These are phyloP conservation scores for Oscheius myriophilus DNA, from an alignment of 2,888 invertebrate species.

Conservation along the genomic window DNA sequence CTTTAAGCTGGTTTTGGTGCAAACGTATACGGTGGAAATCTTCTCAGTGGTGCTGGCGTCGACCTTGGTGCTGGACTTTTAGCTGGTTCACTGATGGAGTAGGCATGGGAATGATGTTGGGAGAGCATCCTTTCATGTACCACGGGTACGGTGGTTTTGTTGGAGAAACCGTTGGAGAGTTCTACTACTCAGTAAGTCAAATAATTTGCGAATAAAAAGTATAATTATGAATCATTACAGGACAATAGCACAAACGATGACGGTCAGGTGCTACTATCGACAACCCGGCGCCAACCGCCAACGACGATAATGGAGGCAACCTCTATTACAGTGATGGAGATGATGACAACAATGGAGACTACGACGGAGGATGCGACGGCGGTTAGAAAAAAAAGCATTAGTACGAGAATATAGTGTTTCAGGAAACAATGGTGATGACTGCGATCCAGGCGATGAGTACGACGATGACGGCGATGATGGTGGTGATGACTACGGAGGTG, in stretches of 20 bases:
- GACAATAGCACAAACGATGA: slow-evolving; percentile 37
- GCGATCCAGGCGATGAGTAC: slow-evolving; percentile 41
- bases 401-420: slow-evolving; percentile 20
- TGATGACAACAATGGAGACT: slow-evolving; percentile 29
- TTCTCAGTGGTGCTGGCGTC: slow-evolving; percentile 42
- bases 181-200: slow-evolving; percentile 44
- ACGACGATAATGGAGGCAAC: slow-evolving; percentile 26
- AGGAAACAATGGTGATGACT: slow-evolving; percentile 30
- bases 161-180: slow-evolving; percentile 54
- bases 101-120: slow-evolving; percentile 54
- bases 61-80: slow-evolving; percentile 63
- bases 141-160: slow-evolving; percentile 53
- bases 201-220: neutral
- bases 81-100: slow-evolving; percentile 59
- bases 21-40: slow-evolving; percentile 33
- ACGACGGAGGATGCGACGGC: slow-evolving; percentile 39
- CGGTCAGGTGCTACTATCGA: slow-evolving; percentile 55
- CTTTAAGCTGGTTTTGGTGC: slow-evolving; percentile 10
- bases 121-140: slow-evolving; percentile 42
- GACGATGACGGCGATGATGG: slow-evolving; percentile 45
- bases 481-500: slow-evolving; percentile 13
- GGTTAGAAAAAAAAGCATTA: neutral
- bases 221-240: neutral
- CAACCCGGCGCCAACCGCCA: neutral
- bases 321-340: slow-evolving; percentile 28